Percentiles rank a stretch among this genome's conserved stretches.
These are phyloP conservation scores for Crotophaga sulcirostris DNA, from an alignment of 2,113 vertebrate species.

Conservation along the genomic window DNA sequence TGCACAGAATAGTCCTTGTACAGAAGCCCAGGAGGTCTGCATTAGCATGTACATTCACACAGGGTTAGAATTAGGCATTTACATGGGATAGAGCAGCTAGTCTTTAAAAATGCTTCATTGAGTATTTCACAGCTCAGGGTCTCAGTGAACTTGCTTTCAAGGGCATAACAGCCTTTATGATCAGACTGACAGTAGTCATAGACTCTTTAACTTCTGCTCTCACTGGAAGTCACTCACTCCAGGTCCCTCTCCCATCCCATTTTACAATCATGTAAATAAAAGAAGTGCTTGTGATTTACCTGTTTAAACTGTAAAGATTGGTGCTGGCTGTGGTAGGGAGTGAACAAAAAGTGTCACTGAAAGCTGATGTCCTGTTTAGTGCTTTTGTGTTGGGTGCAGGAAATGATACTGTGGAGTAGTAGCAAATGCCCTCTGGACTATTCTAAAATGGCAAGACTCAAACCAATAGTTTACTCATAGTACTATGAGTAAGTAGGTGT, in stretches of 20 bases:
- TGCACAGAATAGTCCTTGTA: background rate
- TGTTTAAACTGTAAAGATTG: background rate
- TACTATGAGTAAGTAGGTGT: no score
- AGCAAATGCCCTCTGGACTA: background rate
- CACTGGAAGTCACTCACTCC: background rate
- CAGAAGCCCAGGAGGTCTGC: background rate
- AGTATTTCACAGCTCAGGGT: background rate
- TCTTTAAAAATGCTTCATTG: background rate
- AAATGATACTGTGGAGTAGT: background rate
- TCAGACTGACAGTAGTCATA: background rate
- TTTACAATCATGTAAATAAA: background rate
- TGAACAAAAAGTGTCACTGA: background rate
- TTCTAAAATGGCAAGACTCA: background rate
- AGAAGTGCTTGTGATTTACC: background rate
- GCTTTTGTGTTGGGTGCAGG: background rate
- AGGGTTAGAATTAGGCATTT: background rate
- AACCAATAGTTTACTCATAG: background rate
- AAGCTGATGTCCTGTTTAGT: background rate
- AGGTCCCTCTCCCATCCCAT: background rate
- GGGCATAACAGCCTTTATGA: background rate
- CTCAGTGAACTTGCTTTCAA: background rate
- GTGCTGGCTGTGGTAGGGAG: background rate
- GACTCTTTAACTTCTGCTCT: background rate
- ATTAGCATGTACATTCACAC: accelerated
- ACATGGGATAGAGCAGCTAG: background rate